These are phyloP conservation scores for Falcunculus frontatus DNA, from an alignment of 2,113 vertebrate genomes.

Conservation along the genomic window DNA sequence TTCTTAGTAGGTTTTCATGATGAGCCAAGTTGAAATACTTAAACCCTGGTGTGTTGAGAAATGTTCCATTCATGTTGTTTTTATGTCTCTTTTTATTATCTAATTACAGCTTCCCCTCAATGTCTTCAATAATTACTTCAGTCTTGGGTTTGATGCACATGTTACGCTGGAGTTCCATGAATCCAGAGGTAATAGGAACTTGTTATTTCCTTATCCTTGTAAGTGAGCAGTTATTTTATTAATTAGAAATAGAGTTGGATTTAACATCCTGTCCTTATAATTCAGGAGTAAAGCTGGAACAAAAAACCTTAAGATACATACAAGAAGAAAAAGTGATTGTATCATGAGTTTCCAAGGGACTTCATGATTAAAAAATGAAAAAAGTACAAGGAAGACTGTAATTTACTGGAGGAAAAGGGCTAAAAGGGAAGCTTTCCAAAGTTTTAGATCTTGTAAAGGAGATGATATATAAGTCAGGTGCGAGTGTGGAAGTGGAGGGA, in stretches of 20 bases:
- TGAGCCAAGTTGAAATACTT: neutral
- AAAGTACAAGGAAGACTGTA: neutral
- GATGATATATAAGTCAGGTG: neutral
- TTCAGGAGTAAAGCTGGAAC: neutral
- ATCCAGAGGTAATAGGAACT: constrained; percentile 74
- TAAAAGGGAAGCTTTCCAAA: neutral
- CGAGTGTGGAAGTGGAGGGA: neutral
- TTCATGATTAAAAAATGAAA: neutral
- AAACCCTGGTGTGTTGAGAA: neutral
- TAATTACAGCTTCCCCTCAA: constrained; percentile 79
- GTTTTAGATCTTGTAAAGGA: neutral
- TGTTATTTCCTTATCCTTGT: neutral
- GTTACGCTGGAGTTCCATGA: constrained; percentile 84
- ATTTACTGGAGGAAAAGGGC: neutral
- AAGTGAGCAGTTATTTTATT: neutral
- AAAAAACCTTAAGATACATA: neutral
- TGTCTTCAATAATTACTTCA: constrained; percentile 87
- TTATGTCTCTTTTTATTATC: neutral
- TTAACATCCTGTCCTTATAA: neutral
- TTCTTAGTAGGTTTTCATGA: neutral
- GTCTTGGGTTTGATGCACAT: constrained; percentile 83
- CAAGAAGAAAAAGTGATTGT: neutral
- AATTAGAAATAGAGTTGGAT: neutral
- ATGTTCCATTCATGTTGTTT: neutral
- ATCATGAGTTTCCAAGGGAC: neutral